phyloP scores from a whole-genome alignment of 1,140 invertebrate genomes.

The Chironomus striatipennis region DNA sequence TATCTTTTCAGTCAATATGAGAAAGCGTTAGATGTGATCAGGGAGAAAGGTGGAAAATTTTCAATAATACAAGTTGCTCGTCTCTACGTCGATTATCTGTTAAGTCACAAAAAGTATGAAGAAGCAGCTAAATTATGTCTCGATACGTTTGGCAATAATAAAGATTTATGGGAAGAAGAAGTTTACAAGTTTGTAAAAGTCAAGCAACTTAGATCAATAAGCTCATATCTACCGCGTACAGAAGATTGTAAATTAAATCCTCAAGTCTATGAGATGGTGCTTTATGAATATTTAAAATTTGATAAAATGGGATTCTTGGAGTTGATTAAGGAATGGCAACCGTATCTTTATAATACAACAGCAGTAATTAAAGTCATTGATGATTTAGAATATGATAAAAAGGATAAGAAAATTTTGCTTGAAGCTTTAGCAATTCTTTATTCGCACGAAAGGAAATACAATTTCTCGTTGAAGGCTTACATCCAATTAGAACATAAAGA shows the following conservation, averaged over 20 bases:
- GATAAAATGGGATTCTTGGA: conserved; percentile 80
- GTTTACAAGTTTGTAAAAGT: conserved; percentile 83
- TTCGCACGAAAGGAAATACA: conserved; percentile 81
- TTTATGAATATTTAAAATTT: conserved; percentile 85
- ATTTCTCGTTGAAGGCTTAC: conserved; percentile 88
- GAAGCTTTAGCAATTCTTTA: conserved; percentile 88
- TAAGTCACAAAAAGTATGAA: conserved; percentile 63
- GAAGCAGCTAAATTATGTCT: conserved; percentile 80
- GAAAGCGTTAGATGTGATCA: conserved; percentile 68
- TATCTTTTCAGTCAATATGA: conserved; percentile 47
- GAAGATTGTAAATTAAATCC: conserved; percentile 63
- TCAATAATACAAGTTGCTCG: conserved; percentile 65
- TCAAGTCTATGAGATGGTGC: conserved; percentile 89
- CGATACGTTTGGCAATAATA: conserved; percentile 68
- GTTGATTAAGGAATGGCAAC: conserved; percentile 80
- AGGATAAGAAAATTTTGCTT: conserved; percentile 63
- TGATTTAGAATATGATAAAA: conserved; percentile 54
- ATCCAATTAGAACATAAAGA: conserved; percentile 75
- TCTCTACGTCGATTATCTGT: conserved; percentile 76
- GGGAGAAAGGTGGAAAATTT: conserved; percentile 47
- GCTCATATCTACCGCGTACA: conserved; percentile 69
- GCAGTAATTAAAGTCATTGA: conserved; percentile 79
- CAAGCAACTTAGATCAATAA: conserved; percentile 74
- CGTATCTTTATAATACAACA: conserved; percentile 74
- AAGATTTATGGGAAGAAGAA: conserved; percentile 88